Base-by-base conservation (phyloP, 2,113 vertebrate genomes). In the Chelonoidis abingdonii region DNA sequence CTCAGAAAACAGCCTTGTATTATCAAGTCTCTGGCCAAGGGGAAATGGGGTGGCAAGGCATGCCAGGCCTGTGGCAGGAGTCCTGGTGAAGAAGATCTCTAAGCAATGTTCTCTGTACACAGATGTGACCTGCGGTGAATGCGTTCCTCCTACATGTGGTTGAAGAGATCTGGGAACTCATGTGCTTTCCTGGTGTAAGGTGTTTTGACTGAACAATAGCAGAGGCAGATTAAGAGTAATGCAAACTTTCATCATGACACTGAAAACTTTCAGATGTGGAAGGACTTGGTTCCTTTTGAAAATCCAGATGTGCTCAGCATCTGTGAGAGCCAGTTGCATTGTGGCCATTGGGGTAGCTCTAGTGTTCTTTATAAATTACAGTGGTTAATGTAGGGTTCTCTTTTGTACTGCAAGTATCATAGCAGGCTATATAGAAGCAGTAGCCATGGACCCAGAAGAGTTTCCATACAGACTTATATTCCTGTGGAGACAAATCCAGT, bases 331-430 rank as follows among this genome's bases (percentile, higher is more conserved):
- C 86, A 75, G 56, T 69, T 86, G 80, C 50, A n/a, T 8, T 5
- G 1, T 2, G 78, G 52, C 49, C 83, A 38, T 69, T 41, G 50
- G 83, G 53, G 84, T 50, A 56, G 69, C 38, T 62, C 79, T 83
- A 47, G 84, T 65, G 84, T 76, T 89, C 57, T 84, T 65, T 84
- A 78, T 93, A 84, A 87, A 89, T 1, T 4, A 53, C 91, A 86
- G 82, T 69, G 93, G 89, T 81, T 53, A 88, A 52, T 14, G 88
- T 91, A 41, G 52, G 35, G 52, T 85, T 91, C 76, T 87, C 75
- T 88, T 80, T 89, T 84, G 80, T 94, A 87, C 79, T 44, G 95
- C 78, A 62, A 94, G 96, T 94, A 94, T 86, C 92, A 83, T 72
- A 4, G 2, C 54, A 91, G 84, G 29, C n/a, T 7, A 47, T 35